Evolutionary conservation across 2,888 invertebrate genomes (phyloP).

Genomic region (Anticlea derivata): DNA sequence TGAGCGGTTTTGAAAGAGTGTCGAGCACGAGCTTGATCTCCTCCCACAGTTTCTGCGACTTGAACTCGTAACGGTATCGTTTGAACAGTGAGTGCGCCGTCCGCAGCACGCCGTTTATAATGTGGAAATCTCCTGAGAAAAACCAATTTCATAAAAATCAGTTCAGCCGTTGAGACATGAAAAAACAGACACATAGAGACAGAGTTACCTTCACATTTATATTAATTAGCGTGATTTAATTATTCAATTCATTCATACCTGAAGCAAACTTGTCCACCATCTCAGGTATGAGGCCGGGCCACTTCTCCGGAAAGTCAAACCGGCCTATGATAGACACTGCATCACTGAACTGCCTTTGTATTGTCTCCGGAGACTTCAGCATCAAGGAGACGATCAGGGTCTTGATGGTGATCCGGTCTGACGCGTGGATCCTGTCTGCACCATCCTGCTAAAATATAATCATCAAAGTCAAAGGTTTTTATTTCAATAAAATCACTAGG

Average conservation of each 20-base stretch:
- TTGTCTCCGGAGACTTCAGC: constrained; percentile 94
- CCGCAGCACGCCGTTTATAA: constrained; percentile 96
- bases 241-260: constrained; percentile 64
- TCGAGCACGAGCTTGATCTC: constrained; percentile 99
- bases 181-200: too few relatives aligned
- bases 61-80: constrained; percentile 97
- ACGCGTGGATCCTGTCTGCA: constrained; percentile 89
- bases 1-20: constrained; percentile 96
- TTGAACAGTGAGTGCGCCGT: constrained; percentile 99
- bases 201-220: too few relatives aligned
- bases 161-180: too few relatives aligned
- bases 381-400: constrained; percentile 94
- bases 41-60: constrained; percentile 96
- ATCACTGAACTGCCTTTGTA: constrained; percentile 97
- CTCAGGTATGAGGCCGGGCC: constrained; percentile 96
- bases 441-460: constrained; percentile 83
- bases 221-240: not conserved
- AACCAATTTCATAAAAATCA: too few relatives aligned
- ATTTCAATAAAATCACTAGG: not conserved
- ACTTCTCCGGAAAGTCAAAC: constrained; percentile 97
- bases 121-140: constrained; percentile 91
- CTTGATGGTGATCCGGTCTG: constrained; percentile 92
- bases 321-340: constrained; percentile 98
- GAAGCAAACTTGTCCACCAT: constrained; percentile 96
- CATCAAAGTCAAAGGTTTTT: too few relatives aligned